Percentiles rank a stretch among this genome's conserved stretches.
These are phyloP conservation scores for Bicyclus anynana DNA, from an alignment of 1,140 invertebrate species.

Conservation along the genomic window DNA sequence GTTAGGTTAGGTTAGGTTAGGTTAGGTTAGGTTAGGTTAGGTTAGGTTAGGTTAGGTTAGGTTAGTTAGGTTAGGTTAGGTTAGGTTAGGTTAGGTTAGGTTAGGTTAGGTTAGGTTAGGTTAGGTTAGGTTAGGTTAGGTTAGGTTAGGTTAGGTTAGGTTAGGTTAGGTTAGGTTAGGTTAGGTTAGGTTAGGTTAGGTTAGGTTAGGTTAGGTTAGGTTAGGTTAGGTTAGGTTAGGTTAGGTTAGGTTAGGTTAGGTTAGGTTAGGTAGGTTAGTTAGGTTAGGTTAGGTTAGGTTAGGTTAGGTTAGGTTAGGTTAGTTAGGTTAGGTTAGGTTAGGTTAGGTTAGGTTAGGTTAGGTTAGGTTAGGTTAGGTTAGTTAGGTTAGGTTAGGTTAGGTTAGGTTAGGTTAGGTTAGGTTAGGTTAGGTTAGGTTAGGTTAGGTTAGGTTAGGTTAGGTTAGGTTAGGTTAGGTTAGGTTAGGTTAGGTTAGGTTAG, in stretches of 20 bases:
- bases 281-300: conserved; percentile 19
- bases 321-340: conserved; percentile 18
- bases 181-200: conserved; percentile 36
- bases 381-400: conserved; percentile 14
- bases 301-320: conserved; percentile 17
- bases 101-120: conserved; percentile 34
- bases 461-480: conserved; percentile 9
- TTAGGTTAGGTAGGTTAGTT: too few relatives aligned
- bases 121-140: conserved; percentile 36
- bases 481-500: conserved; percentile 13
- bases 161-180: conserved; percentile 34
- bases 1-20: conserved; percentile 37
- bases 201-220: conserved; percentile 36
- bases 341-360: conserved; percentile 11
- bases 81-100: conserved; percentile 34
- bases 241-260: background rate
- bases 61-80: conserved; percentile 35
- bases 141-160: conserved; percentile 38
- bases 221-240: conserved; percentile 25
- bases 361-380: conserved; percentile 10
- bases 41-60: conserved; percentile 34
- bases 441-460: conserved; percentile 8
- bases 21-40: conserved; percentile 31
- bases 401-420: conserved; percentile 13
- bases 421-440: conserved; percentile 12